Conservation (phyloP, 2,113 vertebrate species). For the Otocyon megalotis region DNA sequence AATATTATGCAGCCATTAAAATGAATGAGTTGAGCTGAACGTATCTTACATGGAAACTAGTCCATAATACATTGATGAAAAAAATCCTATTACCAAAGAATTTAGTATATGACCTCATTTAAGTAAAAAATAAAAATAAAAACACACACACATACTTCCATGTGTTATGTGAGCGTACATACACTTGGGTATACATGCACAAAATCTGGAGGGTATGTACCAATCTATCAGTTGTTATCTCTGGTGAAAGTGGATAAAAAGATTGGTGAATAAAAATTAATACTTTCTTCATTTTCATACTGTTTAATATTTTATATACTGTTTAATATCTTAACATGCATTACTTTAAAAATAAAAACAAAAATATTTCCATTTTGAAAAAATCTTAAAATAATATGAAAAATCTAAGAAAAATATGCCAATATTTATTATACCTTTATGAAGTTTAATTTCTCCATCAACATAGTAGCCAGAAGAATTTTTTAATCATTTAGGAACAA, state of each 20-base stretch:
- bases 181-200: neutral
- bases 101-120: neutral
- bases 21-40: neutral
- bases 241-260: neutral
- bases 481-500: conserved; percentile 31
- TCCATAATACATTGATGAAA: neutral
- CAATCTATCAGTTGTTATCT: neutral
- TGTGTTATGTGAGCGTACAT: neutral
- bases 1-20: neutral
- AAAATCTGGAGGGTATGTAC: neutral
- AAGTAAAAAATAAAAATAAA: neutral
- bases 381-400: conserved; percentile 2
- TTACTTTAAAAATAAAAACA: conserved; percentile 40
- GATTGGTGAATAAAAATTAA: neutral
- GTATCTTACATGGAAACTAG: neutral
- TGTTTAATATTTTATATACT: neutral
- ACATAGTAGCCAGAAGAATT: neutral
- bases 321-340: neutral
- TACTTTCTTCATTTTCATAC: neutral
- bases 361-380: neutral
- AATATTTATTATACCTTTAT: conserved; percentile 3
- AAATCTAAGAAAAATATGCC: neutral
- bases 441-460: conserved; percentile 46
- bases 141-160: neutral
- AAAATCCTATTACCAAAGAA: neutral